Percentiles rank a stretch among this genome's conserved stretches.
phyloP scores from a whole-genome alignment of 1,140 invertebrate species.

The Ceratina australensis region DNA sequence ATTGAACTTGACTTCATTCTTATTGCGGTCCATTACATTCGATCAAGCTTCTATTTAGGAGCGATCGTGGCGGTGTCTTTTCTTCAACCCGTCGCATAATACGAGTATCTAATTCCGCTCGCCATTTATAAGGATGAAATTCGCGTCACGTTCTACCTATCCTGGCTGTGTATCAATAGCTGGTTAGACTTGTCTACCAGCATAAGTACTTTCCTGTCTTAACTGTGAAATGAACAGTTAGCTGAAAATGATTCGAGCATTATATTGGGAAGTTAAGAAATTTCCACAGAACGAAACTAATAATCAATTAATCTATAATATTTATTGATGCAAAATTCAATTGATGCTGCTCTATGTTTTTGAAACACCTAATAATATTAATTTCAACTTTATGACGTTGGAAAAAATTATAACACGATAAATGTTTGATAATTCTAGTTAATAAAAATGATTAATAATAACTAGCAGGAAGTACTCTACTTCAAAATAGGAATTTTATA shows the following conservation, averaged over 20 bases:
- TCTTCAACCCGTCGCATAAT: background rate
- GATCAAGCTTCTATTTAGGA: constrained; percentile 29
- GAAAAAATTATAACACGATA: too few species aligned
- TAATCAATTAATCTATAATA: too few species aligned
- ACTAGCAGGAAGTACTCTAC: too few species aligned
- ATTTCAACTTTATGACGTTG: too few species aligned
- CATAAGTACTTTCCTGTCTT: background rate
- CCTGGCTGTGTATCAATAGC: constrained; percentile 28
- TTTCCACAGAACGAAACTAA: too few species aligned
- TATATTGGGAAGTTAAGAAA: too few species aligned
- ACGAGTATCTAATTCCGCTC: constrained; percentile 29
- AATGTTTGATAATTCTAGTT: too few species aligned
- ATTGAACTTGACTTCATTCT: constrained; percentile 14
- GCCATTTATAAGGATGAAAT: constrained; percentile 25
- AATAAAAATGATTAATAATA: too few species aligned
- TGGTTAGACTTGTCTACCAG: background rate
- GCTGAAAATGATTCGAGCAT: background rate
- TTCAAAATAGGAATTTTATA: too few species aligned
- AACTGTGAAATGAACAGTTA: constrained; percentile 12
- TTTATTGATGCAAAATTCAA: too few species aligned
- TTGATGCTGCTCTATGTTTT: too few species aligned
- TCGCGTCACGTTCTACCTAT: constrained; percentile 14
- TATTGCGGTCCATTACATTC: constrained; percentile 5
- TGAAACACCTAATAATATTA: background rate
- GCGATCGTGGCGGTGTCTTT: background rate